These are phyloP conservation scores for Pteruthius melanotis DNA, from an alignment of 2,113 vertebrate species.

Conservation along the genomic window DNA sequence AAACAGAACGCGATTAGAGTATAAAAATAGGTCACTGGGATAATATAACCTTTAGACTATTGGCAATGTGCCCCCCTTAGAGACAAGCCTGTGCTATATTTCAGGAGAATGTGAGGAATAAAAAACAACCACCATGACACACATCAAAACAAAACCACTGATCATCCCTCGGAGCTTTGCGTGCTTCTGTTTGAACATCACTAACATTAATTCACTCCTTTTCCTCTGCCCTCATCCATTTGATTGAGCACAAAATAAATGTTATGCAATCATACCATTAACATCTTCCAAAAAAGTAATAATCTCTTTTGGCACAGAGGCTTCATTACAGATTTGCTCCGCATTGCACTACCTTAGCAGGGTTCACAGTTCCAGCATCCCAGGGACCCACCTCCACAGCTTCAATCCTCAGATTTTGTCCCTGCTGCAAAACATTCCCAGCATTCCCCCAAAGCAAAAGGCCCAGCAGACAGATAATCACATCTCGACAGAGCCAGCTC, in stretches of 20 bases:
- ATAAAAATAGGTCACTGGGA: slow-evolving; percentile 68
- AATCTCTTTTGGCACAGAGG: neutral
- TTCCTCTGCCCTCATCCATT: slow-evolving; percentile 31
- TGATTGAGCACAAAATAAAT: slow-evolving; percentile 18
- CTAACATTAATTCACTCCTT: slow-evolving; percentile 28
- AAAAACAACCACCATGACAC: neutral
- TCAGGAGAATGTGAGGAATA: slow-evolving; percentile 34
- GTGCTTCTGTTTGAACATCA: slow-evolving; percentile 53
- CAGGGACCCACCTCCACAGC: neutral
- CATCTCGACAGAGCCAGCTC: neutral
- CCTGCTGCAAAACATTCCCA: slow-evolving; percentile 12
- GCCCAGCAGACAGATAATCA: slow-evolving; percentile 6
- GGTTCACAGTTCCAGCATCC: neutral
- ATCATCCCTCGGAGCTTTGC: slow-evolving; percentile 22
- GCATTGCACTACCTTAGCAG: neutral
- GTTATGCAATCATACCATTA: slow-evolving; percentile 32
- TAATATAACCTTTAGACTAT: slow-evolving; percentile 67
- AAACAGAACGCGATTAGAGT: slow-evolving; percentile 27
- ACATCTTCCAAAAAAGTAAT: slow-evolving; percentile 26
- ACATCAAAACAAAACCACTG: slow-evolving; percentile 52
- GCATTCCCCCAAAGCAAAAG: neutral
- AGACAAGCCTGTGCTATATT: slow-evolving; percentile 18
- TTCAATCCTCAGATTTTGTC: slow-evolving; percentile 1
- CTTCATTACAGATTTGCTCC: slow-evolving; percentile 15
- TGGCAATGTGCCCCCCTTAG: slow-evolving; percentile 49